Base-by-base conservation (phyloP, 2,888 invertebrate species). In the Drosophila colorata region DNA sequence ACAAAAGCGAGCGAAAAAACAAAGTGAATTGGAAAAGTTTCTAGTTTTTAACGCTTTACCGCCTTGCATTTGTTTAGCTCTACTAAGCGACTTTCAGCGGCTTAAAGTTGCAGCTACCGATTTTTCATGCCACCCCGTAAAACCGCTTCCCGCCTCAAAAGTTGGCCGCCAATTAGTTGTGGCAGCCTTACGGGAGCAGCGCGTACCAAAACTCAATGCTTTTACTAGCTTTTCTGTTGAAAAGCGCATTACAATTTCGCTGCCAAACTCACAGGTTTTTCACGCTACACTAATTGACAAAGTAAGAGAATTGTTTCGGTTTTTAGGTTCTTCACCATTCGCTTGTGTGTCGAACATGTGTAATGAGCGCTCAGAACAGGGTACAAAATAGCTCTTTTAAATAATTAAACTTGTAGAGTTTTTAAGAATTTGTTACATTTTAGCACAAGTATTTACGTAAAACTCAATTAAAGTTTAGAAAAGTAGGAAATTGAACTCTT, bases 21-120 rank as follows among this genome's bases (percentile, higher is more conserved):
- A 78, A 80, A 73, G 68, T 76, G 87, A 85, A 83, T 82, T 87
- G 82, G 67, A 74, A 85, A 87, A 87, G 74, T 87, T 85, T 79
- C 78, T 60, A 78, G 86, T 84, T 84, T 76, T 81, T 76, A 84
- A 82, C 84, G 87, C 87, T 81, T 78, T 80, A 69, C 58, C 84
- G 84, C 87, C 85, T 80, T 69, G 72, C 85, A 80, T 78, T 83
- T 83, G 80, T 78, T 86, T 83, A 74, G 75, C 76, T 67, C 67
- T 74, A 59, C 71, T 57, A 64, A 71, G 69, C 61, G 57, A 63
- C 65, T 76, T 52, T 67, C 41, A 53, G 66, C 57, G 47, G 85
- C 82, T 82, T 79, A 70, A 70, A 78, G 69, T 75, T 80, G 37
- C 65, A 51, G 20, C 59, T 31, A 47, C 28, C 55, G 51, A 66